Evolutionary conservation across 2,113 vertebrate genomes (phyloP), one percentile per base, ranked within the genome.

Genomic region (Pogonocichla stellata): DNA sequence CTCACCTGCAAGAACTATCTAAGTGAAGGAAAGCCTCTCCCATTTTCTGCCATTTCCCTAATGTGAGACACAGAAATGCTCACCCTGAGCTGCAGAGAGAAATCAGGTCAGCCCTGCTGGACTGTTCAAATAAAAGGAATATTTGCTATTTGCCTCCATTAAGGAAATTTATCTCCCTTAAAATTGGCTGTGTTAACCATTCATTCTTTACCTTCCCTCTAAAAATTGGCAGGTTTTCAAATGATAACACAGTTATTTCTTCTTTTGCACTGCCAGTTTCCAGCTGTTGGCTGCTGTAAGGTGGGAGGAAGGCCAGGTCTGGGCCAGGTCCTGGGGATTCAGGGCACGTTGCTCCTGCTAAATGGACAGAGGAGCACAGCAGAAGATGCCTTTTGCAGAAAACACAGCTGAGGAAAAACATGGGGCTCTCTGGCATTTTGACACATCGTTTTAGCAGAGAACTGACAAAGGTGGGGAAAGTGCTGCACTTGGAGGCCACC

Each of bases 101-200:
- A 83, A 81, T 26, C 16, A 80, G 58, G 40, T 54, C 56, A 45
- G 47, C 56, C 67, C 53, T 7, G 31, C 78, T 42, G 73, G 69
- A n/a, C 73, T 65, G 36, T 1, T 83, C 82, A 61, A 56, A 86
- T 4, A 28, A 51, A 83, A 80, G 56, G 58, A 91, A 36, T 82
- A 91, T 74, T 96, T 79, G 67, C 79, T 57, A n/a, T 78, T 93
- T 0, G 0, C 60, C 47, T 66, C 86, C 60, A 65, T 74, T 74
- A 91, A 47, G 43, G 73, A 86, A 81, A 92, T 83, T 31, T 79
- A 72, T 86, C 66, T 91, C 83, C 86, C 75, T 91, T 71, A 79
- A 86, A 89, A 89, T 1, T 15, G 31, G 11, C 60, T n/a, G 31
- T 29, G 61, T 66, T 93, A 90, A 95, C 62, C 80, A 65, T n/a